Evolutionary conservation across 2,797 vertebrate species (phyloP), one percentile per base, ranked within the genome.

Genomic region (Alauda arvensis): DNA sequence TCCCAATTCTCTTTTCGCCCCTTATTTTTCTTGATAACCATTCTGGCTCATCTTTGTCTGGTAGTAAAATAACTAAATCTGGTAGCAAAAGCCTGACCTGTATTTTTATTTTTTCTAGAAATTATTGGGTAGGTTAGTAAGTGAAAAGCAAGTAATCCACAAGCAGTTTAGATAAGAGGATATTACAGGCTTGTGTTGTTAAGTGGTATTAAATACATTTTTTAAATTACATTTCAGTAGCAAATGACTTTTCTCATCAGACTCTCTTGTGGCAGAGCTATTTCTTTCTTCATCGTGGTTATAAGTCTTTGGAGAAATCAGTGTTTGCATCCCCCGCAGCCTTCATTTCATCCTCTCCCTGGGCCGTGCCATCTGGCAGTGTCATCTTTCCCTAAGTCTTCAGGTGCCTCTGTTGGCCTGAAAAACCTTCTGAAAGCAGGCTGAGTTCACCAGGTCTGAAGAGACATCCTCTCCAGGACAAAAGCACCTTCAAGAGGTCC

Each of bases 11-110:
- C 93, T 93, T 91, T 92, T 69, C 12, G 68, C 80, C 74, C 81
- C 77, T 93, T 95, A 93, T 92, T 95, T 96, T 95, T 94, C 93
- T 94, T 94, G 92, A 96, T 93, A 84, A 87, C 92, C 89, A 37
- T 88, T 90, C 92, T 94, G 74, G 91, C 93, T 95, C 85, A 82
- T 83, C 89, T 96, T 90, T 68, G 93, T 93, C 57, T 80, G 68
- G 71, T 75, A 78, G 90, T 77, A 75, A 92, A 95, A 96, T 90
- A 93, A 88, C 91, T 85, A 94, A 74, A 93, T 95, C 95, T 96
- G 95, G 95, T 95, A 96, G 87, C 66, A 75, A 95, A 91, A 89
- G 46, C 60, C 80, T 59, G 19, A 78, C 91, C 94, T 93, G 87
- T 65, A 67, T 85, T 95, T 95, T 95, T 74, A 55, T 75, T 93